These are phyloP conservation scores for Synodontis membranacea DNA, from an alignment of 2,113 vertebrate genomes.

Conservation along the genomic window DNA sequence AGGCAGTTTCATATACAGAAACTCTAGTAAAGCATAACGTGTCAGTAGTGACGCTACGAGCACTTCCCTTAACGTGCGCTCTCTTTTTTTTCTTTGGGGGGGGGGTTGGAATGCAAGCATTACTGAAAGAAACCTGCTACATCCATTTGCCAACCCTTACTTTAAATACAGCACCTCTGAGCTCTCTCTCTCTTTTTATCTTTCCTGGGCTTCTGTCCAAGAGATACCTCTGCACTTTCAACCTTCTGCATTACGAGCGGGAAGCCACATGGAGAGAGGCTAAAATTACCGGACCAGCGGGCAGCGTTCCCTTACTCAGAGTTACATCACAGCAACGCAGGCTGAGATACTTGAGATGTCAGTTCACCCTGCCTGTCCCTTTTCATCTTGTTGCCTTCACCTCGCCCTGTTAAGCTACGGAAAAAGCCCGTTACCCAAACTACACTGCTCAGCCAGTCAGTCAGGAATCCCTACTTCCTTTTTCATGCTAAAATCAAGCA, in stretches of 20 bases:
- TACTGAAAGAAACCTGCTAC: background rate
- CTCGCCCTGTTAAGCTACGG: background rate
- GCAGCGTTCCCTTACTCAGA: conserved; percentile 24
- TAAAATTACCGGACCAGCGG: conserved; percentile 40
- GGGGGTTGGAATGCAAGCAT: background rate
- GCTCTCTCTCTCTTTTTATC: conserved; percentile 1
- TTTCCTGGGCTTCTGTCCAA: conserved; percentile 39
- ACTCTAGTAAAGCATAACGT: conserved; percentile 11
- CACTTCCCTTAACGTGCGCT: background rate
- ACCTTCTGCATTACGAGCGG: conserved; percentile 31
- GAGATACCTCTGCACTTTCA: conserved; percentile 40
- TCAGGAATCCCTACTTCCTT: conserved; percentile 21
- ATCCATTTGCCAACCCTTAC: background rate
- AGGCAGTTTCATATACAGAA: conserved; percentile 40
- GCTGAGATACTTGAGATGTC: background rate
- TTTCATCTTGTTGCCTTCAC: conserved; percentile 10
- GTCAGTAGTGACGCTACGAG: background rate
- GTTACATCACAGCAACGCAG: conserved; percentile 46
- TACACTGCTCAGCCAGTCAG: conserved; percentile 7
- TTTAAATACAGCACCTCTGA: background rate
- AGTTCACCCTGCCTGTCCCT: background rate
- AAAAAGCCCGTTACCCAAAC: conserved; percentile 25
- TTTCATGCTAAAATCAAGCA: conserved; percentile 12
- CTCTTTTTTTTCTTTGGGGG: background rate
- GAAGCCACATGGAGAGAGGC: conserved; percentile 45